These are phyloP conservation scores for Leptopterna dolabrata DNA, from an alignment of 2,888 invertebrate genomes.

Conservation along the genomic window DNA sequence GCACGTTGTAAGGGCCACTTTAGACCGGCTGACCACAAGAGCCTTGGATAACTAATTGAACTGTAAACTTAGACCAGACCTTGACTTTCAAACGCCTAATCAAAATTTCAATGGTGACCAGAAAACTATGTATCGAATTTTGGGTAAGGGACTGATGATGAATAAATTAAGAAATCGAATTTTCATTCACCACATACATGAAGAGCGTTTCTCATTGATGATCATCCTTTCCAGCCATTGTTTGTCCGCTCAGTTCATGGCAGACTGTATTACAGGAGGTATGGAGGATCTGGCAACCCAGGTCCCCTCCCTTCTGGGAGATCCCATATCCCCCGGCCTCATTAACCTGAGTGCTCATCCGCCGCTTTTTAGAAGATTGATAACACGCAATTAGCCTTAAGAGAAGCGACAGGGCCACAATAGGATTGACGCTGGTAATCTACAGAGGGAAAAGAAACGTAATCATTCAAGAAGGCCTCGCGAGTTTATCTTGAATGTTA, in stretches of 20 bases:
- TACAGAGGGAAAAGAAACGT: neutral
- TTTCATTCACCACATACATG: too few species aligned
- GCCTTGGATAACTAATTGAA: too few species aligned
- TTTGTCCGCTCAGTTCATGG: neutral
- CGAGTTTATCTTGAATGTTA: neutral
- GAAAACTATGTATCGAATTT: too few species aligned
- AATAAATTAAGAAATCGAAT: too few species aligned
- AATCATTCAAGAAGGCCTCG: neutral
- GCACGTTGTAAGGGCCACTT: too few species aligned
- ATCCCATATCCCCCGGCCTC: constrained; percentile 7
- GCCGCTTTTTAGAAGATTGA: constrained; percentile 47
- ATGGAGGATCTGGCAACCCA: neutral
- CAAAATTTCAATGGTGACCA: too few species aligned
- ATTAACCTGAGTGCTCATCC: constrained; percentile 34
- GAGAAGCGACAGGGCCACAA: constrained; percentile 18
- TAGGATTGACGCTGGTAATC: neutral
- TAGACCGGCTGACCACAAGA: too few species aligned
- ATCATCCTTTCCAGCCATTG: neutral
- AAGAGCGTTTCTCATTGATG: too few species aligned
- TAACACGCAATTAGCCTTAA: constrained; percentile 35
- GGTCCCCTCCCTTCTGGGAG: neutral
- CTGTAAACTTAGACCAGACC: too few species aligned
- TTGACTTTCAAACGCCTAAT: too few species aligned
- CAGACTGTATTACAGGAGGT: neutral
- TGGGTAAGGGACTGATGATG: too few species aligned